Evolutionary conservation across 2,888 invertebrate genomes (phyloP), one percentile per base, ranked within the genome.

Genomic region (Sclerodermus sp.): DNA sequence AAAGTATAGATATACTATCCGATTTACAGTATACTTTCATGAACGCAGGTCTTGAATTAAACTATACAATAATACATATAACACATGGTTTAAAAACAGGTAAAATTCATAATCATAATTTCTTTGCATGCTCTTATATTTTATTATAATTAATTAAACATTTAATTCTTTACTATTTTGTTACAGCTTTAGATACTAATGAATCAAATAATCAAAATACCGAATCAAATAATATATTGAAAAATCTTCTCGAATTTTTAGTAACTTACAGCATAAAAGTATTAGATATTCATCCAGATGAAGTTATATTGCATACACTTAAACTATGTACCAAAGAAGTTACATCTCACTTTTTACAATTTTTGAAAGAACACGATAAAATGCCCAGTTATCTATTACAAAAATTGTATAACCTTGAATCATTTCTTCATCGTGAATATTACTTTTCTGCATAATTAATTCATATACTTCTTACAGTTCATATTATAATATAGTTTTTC

Each of bases 231-330:
- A 59, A 64, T 38, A 56, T 58, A 13, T 55, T 61, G 16, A 54
- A 57, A 32, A 64, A 70, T 47, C 57, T 75, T 9, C 51, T 58
- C 9, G 53, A 64, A 9, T 68, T 66, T 44, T 57, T 68, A 29
- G 56, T 61, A 49, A 67, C 62, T 51, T 72, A 67, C 53, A 73
- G 73, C 69, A 44, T 60, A 18, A 67, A 67, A 45, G 62, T 60
- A 41, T 44, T 68, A 36, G 55, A 49, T 17, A 45, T 52, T n/a
- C 56, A 57, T 13, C 50, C 53, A 6, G 41, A 47, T 12, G 53
- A 58, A 13, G 57, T 70, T 41, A 46, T 70, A 17, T 14, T 57
- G 42, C 45, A 59, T 46, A 56, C 68, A 14, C 31, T 68, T 16
- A 37, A 37, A 42, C 42, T 50, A 30, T 66, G 62, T 32, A 46